Evolutionary conservation across 1,140 invertebrate species (phyloP).

Genomic region (Hylaeus volcanicus): DNA sequence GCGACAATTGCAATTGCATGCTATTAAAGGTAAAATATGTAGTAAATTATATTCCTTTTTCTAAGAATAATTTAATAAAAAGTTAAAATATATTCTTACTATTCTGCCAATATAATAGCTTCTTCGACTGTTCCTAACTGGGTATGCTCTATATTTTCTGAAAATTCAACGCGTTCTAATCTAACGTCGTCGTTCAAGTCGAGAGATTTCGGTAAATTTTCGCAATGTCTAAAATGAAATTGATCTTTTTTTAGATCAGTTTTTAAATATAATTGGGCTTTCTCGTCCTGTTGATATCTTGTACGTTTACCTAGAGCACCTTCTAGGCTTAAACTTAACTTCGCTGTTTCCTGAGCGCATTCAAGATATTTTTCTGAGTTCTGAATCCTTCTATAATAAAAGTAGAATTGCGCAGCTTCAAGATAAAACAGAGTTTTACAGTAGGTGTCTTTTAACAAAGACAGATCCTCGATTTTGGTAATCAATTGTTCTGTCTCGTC

Average conservation of each 20-base stretch:
- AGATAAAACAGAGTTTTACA: constrained; percentile 85
- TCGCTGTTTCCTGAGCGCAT: constrained; percentile 82
- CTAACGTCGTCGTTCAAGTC: constrained; percentile 91
- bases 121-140: constrained; percentile 89
- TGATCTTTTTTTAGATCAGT: constrained; percentile 80
- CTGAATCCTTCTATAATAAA: constrained; percentile 87
- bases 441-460: constrained; percentile 76
- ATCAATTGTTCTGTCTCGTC: constrained; percentile 83
- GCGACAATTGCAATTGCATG: constrained; percentile 85
- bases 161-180: constrained; percentile 88
- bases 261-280: constrained; percentile 90
- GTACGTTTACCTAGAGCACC: constrained; percentile 92
- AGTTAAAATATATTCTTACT: constrained; percentile 80
- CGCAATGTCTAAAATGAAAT: constrained; percentile 68
- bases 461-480: constrained; percentile 76
- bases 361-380: constrained; percentile 86
- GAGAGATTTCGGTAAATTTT: constrained; percentile 83
- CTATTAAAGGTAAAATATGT: constrained; percentile 71
- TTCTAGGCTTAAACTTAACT: constrained; percentile 85
- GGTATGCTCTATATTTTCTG: constrained; percentile 82
- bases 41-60: constrained; percentile 33
- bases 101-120: constrained; percentile 86
- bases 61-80: constrained; percentile 7
- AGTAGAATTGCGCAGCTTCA: constrained; percentile 88
- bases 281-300: constrained; percentile 89